Evolutionary conservation across 1,140 invertebrate species (phyloP), one percentile per base, ranked within the genome.

Genomic region (Cecropterus lyciades): DNA sequence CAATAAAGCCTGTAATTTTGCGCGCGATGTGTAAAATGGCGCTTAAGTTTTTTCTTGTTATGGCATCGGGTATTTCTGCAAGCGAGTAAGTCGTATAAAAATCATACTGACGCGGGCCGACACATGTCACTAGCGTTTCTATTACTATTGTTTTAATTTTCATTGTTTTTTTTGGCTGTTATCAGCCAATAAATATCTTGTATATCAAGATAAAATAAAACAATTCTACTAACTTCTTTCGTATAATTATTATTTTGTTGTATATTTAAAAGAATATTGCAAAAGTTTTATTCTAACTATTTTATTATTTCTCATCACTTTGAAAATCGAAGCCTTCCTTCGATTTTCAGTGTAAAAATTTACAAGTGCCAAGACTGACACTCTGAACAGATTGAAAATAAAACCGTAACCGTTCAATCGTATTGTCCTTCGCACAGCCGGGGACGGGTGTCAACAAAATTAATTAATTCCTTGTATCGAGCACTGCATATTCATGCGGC

Each of bases 401-500:
- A 33, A 59, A 59, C 42, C n/a, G 20, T 33, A 13, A 33, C 30
- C 37, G 37, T 13, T 15, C 24, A 24, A 16, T 33, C 52, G n/a
- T n/a, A n/a, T n/a, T n/a, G n/a, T n/a, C n/a, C 55, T 40, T 24
- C 53, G 4, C 7, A 3, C 17, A 33, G 17, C 17, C 17, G 20
- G 42, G 55, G 40, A 57, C 20, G 55, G 62, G 69, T 69, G 71
- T 72, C 72, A 74, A 69, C 65, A 65, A 70, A 76, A 73, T 83
- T 80, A 84, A 84, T 86, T 77, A 86, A 83, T 86, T 80, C 75
- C 75, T 75, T 80, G 75, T 80, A 72, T 75, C 72, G 45, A 64
- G 33, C 40, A 59, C 64, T 87, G 84, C 80, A 87, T 87, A 87
- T 87, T 85, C 82, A 87, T 87, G 79, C 59, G n/a, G n/a, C n/a